phyloP scores from a whole-genome alignment of 2,888 invertebrate species.

The Dolomedes plantarius region DNA sequence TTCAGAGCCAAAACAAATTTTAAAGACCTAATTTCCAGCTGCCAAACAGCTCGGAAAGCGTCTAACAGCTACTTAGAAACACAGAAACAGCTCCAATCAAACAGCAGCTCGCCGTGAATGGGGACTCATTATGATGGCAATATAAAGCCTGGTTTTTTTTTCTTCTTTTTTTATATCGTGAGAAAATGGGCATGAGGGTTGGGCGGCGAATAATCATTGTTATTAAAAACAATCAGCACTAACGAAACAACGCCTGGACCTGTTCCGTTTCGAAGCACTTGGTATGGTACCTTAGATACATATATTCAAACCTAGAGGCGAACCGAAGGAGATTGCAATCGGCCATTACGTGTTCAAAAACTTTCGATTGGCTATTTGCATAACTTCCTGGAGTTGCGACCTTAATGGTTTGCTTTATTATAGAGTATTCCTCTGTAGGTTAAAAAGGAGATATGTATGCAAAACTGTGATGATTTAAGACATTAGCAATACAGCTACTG shows the following conservation, averaged over 20 bases:
- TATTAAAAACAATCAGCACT: background rate
- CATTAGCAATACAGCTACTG: no score
- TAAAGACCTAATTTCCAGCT: background rate
- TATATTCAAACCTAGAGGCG: no score
- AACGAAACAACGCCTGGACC: background rate
- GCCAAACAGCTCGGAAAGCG: background rate
- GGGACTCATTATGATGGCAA: background rate
- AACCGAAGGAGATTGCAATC: background rate
- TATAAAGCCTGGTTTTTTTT: background rate
- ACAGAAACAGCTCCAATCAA: background rate
- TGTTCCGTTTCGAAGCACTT: background rate
- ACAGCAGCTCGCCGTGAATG: background rate
- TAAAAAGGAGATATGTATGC: no score
- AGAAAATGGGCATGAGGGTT: background rate
- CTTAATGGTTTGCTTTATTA: background rate
- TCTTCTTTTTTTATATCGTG: background rate
- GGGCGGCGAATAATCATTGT: constrained; percentile 6
- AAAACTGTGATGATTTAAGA: no score
- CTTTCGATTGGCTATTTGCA: background rate
- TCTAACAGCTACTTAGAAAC: background rate
- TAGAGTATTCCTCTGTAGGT: background rate
- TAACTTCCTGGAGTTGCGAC: background rate
- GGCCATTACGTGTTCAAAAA: background rate
- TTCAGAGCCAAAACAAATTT: background rate
- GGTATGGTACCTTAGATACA: background rate